Conservation (phyloP, 2,113 vertebrate genomes). For the Sinocyclocheilus anshuiensis region DNA sequence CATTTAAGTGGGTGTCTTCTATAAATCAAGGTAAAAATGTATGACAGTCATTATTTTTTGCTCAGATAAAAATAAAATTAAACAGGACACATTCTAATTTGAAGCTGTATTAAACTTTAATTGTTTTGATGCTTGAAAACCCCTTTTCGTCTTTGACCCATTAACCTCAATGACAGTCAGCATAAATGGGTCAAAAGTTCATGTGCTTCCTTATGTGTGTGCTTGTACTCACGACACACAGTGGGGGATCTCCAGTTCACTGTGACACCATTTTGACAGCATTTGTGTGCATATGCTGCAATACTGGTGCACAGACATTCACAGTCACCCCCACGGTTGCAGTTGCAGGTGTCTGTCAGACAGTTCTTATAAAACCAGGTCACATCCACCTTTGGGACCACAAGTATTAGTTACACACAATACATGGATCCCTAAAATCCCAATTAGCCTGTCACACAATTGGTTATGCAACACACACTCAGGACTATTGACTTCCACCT, state of each 20-base stretch:
- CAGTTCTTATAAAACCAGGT: conserved; percentile 98
- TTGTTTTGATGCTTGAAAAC: too few species aligned
- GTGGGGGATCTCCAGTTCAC: conserved; percentile 89
- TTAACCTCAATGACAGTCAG: neutral
- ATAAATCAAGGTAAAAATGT: too few species aligned
- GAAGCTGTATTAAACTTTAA: too few species aligned
- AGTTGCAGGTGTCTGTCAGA: conserved; percentile 95
- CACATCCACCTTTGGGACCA: conserved; percentile 86
- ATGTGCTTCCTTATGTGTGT: conserved; percentile 18
- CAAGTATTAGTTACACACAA: conserved; percentile 46
- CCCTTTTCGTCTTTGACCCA: neutral
- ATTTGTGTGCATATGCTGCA: conserved; percentile 93
- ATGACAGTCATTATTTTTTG: too few species aligned
- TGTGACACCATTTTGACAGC: conserved; percentile 89
- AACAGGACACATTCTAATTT: too few species aligned
- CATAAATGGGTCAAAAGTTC: neutral
- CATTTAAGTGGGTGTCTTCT: too few species aligned
- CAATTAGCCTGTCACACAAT: conserved; percentile 2
- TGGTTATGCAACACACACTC: conserved; percentile 7
- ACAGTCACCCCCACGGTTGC: conserved; percentile 95
- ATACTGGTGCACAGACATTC: conserved; percentile 96
- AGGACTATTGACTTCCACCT: neutral
- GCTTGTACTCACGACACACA: conserved; percentile 84
- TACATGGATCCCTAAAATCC: neutral
- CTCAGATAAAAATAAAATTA: too few species aligned